These are phyloP conservation scores for Gambelia wislizenii DNA, from an alignment of 2,797 vertebrate genomes.

Conservation along the genomic window DNA sequence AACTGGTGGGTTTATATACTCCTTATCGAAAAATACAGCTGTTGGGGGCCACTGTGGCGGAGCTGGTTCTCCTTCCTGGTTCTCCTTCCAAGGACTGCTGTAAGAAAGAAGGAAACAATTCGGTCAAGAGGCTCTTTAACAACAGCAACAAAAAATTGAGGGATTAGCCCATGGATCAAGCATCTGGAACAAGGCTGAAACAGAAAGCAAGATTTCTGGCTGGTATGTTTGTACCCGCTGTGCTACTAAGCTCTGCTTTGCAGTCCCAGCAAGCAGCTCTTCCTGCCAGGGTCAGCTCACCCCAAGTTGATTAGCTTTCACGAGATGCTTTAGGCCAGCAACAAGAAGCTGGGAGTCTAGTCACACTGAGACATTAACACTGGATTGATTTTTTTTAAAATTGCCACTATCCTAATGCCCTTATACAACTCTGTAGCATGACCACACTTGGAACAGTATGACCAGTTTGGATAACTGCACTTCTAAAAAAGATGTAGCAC, in stretches of 20 bases:
- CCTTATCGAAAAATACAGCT: background rate
- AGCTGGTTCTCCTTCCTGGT: background rate
- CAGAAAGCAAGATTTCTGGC: background rate
- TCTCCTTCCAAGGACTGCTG: background rate
- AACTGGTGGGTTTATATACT: background rate
- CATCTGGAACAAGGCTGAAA: background rate
- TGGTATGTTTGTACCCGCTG: background rate
- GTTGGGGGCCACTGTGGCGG: background rate
- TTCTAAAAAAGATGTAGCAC: background rate
- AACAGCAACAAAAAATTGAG: too few relatives aligned
- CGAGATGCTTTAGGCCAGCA: background rate
- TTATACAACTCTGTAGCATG: background rate
- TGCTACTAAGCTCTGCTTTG: background rate
- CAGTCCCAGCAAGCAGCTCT: background rate
- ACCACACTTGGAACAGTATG: background rate
- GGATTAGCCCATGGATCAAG: background rate
- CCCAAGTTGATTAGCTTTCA: background rate
- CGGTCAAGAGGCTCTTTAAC: slow-evolving; percentile 1
- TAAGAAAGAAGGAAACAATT: background rate
- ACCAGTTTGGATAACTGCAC: background rate
- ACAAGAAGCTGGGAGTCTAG: background rate
- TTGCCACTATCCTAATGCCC: background rate
- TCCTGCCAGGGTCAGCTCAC: background rate
- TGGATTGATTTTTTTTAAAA: background rate
- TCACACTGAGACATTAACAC: too few relatives aligned